Conservation (phyloP, 2,113 vertebrate species). For the Narcine bancroftii region DNA sequence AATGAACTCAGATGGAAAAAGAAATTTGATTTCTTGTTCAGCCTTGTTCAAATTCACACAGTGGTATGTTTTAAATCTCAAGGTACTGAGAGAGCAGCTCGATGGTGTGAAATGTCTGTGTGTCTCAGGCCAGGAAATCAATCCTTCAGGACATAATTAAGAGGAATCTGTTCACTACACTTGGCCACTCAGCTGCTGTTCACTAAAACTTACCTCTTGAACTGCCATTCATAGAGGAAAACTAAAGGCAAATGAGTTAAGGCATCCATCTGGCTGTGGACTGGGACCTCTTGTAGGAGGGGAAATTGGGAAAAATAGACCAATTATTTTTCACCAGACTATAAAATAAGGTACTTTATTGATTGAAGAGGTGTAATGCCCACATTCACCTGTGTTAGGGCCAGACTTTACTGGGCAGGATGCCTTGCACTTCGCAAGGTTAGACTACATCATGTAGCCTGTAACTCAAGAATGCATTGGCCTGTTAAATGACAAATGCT, state of each 20-base stretch:
- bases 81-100: background rate
- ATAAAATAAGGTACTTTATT: background rate
- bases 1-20: background rate
- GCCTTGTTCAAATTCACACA: background rate
- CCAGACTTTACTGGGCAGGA: no score
- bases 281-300: background rate
- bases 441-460: no score
- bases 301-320: no score
- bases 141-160: background rate
- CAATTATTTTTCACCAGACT: no score
- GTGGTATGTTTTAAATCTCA: background rate
- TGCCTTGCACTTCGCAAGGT: no score
- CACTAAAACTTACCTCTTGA: background rate
- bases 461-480: no score
- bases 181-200: background rate
- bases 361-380: background rate
- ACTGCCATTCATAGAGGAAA: background rate
- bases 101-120: background rate
- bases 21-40: background rate
- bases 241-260: background rate
- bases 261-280: background rate
- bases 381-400: background rate
- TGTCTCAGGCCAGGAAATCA: background rate
- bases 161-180: background rate
- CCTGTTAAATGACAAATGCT: no score